Conservation (phyloP, 2,797 vertebrate species). For the Sternotherus odoratus region DNA sequence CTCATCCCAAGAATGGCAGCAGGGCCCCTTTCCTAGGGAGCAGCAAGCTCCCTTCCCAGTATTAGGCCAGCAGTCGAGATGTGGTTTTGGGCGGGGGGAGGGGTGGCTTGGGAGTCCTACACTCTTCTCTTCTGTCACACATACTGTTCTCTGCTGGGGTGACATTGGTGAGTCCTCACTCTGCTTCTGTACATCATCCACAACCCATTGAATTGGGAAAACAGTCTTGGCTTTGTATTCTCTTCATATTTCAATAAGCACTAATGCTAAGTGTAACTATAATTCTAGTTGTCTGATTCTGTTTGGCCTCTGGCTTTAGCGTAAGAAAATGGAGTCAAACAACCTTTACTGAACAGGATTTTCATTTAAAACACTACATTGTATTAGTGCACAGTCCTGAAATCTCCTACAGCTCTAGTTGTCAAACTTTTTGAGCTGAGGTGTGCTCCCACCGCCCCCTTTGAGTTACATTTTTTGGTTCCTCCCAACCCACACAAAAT, state of each 20-base stretch:
- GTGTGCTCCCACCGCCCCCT: too few relatives aligned
- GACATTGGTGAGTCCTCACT: not conserved
- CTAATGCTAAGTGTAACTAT: not conserved
- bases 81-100: not conserved
- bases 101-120: not conserved
- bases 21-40: too few relatives aligned
- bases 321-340: not conserved
- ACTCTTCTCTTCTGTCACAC: not conserved
- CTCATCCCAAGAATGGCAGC: not conserved
- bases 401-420: too few relatives aligned
- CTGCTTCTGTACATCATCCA: not conserved
- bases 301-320: not conserved
- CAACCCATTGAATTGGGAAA: not conserved
- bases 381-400: accelerated
- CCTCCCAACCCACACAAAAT: too few relatives aligned
- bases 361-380: not conserved
- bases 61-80: not conserved
- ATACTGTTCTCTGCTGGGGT: not conserved
- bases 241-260: conserved; percentile 11
- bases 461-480: too few relatives aligned
- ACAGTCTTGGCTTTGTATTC: not conserved
- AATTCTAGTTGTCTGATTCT: not conserved
- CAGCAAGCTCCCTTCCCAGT: not conserved
- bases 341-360: not conserved
- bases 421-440: too few relatives aligned